phyloP scores from a whole-genome alignment of 2,797 vertebrate species.

The Podarcis siculus region DNA sequence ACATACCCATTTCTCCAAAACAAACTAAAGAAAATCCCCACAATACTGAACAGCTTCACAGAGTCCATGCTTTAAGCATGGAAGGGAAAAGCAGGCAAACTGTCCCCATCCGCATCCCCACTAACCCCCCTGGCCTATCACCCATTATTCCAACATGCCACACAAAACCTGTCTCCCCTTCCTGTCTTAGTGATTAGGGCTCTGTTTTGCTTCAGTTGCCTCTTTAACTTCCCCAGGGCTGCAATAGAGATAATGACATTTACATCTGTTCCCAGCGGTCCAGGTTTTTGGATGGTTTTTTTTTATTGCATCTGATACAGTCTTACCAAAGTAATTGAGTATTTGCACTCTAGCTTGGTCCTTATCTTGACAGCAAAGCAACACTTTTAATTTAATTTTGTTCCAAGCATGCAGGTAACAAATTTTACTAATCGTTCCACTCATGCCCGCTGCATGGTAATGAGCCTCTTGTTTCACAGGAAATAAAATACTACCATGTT shows the following conservation, averaged over 20 bases:
- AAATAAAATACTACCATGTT: slow-evolving; percentile 33
- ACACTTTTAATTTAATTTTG: slow-evolving; percentile 85
- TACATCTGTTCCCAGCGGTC: slow-evolving; percentile 76
- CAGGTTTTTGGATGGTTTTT: neutral
- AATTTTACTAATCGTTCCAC: slow-evolving; percentile 81
- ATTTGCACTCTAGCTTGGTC: slow-evolving; percentile 81
- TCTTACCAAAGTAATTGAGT: slow-evolving; percentile 81
- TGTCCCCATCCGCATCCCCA: no score
- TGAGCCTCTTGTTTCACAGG: slow-evolving; percentile 70
- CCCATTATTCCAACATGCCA: no score
- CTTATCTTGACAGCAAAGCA: slow-evolving; percentile 84
- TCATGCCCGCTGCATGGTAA: slow-evolving; percentile 78
- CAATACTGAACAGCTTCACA: no score
- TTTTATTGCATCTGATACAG: slow-evolving; percentile 76
- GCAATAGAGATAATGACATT: slow-evolving; percentile 67
- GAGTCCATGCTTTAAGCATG: no score
- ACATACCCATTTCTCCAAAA: no score
- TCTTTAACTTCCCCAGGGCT: slow-evolving; percentile 58
- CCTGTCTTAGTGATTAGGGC: neutral
- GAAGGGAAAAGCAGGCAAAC: no score
- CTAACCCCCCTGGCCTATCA: no score
- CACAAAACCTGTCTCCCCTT: no score
- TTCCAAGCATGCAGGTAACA: slow-evolving; percentile 79
- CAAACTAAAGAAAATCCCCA: no score
- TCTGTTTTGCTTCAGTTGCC: slow-evolving; percentile 27